phyloP scores from a whole-genome alignment of 1,140 invertebrate species.

The Drosophila truncata region DNA sequence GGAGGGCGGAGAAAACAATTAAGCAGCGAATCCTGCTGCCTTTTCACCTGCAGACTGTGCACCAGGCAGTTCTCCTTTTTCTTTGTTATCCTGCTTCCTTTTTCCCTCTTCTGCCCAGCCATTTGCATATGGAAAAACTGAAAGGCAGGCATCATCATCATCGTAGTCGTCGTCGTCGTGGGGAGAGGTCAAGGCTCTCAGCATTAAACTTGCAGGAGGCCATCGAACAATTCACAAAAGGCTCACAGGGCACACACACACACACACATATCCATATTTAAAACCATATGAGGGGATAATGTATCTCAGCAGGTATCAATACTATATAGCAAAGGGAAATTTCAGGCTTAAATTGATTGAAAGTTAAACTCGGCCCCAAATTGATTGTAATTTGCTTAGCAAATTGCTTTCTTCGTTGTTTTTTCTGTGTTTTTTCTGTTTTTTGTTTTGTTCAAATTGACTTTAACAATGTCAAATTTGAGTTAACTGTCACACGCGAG shows the following conservation, averaged over 20 bases:
- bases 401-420: conserved; percentile 68
- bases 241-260: neutral
- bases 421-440: conserved; percentile 37
- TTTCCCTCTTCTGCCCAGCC: neutral
- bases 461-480: conserved; percentile 54
- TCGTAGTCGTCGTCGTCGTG: neutral
- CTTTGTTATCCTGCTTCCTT: conserved; percentile 15
- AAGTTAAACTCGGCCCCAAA: conserved; percentile 48
- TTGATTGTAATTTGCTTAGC: conserved; percentile 67
- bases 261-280: conserved; percentile 2
- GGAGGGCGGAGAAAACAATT: conserved; percentile 37
- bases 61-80: neutral
- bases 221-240: conserved; percentile 30
- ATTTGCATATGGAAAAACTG: conserved; percentile 46
- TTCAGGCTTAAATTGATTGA: conserved; percentile 59
- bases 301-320: neutral
- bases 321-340: neutral
- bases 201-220: conserved; percentile 25
- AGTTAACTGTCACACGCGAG: conserved; percentile 51
- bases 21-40: conserved; percentile 28
- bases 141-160: conserved; percentile 3
- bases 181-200: conserved; percentile 32
- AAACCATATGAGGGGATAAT: conserved; percentile 7
- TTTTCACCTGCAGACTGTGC: conserved; percentile 37
- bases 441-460: conserved; percentile 34